These are phyloP conservation scores for Hemichromis elongatus DNA, from an alignment of 2,113 vertebrate genomes.

Conservation along the genomic window DNA sequence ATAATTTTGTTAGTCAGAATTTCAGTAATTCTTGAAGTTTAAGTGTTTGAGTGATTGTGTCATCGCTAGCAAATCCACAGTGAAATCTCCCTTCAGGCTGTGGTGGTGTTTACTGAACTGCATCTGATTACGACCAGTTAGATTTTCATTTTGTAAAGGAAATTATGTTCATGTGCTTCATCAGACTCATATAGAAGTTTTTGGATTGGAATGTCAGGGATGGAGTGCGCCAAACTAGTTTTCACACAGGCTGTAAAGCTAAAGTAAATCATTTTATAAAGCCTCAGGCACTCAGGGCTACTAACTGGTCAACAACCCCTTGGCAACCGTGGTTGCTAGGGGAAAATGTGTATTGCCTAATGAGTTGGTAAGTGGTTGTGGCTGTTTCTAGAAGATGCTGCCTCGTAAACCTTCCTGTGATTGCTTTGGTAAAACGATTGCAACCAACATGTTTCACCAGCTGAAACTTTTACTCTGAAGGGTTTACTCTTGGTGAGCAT, in stretches of 20 bases:
- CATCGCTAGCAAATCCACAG: background rate
- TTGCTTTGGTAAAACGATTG: background rate
- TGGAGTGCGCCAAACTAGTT: background rate
- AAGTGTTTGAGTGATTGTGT: background rate
- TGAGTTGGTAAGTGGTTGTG: rapidly evolving
- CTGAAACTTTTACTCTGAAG: background rate
- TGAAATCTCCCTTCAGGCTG: background rate
- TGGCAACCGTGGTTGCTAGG: background rate
- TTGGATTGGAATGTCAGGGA: background rate
- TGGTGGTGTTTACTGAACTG: background rate
- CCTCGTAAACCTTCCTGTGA: rapidly evolving
- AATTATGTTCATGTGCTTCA: rapidly evolving
- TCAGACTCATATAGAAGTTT: background rate
- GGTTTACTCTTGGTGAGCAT: background rate
- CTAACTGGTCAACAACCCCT: background rate
- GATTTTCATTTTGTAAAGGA: background rate
- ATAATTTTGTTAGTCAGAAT: background rate
- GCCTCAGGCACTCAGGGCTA: background rate
- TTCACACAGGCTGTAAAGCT: background rate
- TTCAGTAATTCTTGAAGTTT: background rate
- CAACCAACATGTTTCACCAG: background rate
- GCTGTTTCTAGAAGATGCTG: background rate
- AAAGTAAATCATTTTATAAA: background rate
- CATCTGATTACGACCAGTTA: background rate
- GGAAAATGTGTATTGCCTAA: background rate